phyloP scores from a whole-genome alignment of 2,888 invertebrate species.

The Ophion slaviceki region DNA sequence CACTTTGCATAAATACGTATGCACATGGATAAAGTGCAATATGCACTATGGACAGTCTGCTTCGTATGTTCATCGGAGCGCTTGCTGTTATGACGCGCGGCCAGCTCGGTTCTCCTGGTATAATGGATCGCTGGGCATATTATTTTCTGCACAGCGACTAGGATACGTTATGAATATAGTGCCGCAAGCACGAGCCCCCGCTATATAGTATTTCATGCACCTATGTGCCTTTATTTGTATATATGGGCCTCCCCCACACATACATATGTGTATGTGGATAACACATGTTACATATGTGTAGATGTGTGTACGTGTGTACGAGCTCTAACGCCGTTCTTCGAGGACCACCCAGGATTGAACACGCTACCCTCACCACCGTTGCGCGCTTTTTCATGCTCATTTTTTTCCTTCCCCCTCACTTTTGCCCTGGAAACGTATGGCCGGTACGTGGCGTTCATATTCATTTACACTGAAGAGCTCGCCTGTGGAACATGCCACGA shows the following conservation, averaged over 20 bases:
- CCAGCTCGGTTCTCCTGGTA: slow-evolving; percentile 60
- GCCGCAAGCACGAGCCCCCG: slow-evolving; percentile 72
- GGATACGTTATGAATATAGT: slow-evolving; percentile 77
- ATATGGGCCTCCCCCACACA: slow-evolving; percentile 3
- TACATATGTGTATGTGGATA: neutral
- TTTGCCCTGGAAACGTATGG: slow-evolving; percentile 9
- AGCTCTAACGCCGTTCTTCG: slow-evolving; percentile 68
- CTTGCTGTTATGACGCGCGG: slow-evolving; percentile 29
- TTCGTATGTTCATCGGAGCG: slow-evolving; percentile 48
- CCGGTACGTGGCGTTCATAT: slow-evolving; percentile 33
- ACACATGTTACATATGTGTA: neutral
- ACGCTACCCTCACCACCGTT: slow-evolving; percentile 65
- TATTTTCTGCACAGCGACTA: slow-evolving; percentile 75
- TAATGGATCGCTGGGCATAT: slow-evolving; percentile 75
- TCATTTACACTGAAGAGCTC: slow-evolving; percentile 11
- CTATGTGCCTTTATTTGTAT: neutral
- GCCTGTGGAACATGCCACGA: neutral
- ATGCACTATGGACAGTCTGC: slow-evolving; percentile 32
- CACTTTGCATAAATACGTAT: slow-evolving; percentile 3
- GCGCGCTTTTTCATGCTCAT: slow-evolving; percentile 29
- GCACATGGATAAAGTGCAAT: slow-evolving; percentile 17
- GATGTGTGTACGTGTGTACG: slow-evolving; percentile 5
- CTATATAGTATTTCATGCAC: slow-evolving; percentile 32
- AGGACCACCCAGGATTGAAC: slow-evolving; percentile 78
- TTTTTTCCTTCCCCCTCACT: slow-evolving; percentile 12